Percentiles rank a stretch among this genome's conserved stretches.
Conservation (phyloP, 2,113 vertebrate species). For the Climacteris rufus region DNA sequence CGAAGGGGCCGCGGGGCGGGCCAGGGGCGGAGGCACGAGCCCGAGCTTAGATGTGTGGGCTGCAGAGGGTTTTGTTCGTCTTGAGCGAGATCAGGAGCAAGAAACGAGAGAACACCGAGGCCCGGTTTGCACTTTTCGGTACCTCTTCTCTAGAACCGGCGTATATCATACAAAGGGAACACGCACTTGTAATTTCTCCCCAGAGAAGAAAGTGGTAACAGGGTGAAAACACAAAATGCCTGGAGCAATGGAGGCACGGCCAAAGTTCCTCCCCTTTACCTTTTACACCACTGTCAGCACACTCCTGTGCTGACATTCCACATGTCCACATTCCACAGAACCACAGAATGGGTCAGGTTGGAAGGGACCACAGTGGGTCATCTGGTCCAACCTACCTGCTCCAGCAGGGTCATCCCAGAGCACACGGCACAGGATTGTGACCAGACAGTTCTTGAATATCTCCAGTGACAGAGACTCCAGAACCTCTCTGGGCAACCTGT, state of each 20-base stretch:
- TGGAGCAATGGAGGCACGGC: rapidly evolving
- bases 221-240: neutral
- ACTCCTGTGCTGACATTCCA: too few relatives aligned
- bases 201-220: neutral
- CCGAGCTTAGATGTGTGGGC: rapidly evolving
- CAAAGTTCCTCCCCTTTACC: neutral
- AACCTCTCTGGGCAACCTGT: neutral
- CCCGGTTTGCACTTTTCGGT: neutral
- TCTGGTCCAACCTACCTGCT: neutral
- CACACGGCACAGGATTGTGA: rapidly evolving
- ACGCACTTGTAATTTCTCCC: rapidly evolving
- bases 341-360: neutral
- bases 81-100: too few relatives aligned
- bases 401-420: neutral
- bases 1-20: rapidly evolving
- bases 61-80: rapidly evolving
- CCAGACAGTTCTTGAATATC: rapidly evolving
- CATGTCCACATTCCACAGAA: neutral
- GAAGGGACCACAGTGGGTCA: neutral
- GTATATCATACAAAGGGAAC: rapidly evolving
- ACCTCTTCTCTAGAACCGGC: neutral
- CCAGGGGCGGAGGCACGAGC: rapidly evolving
- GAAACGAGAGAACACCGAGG: too few relatives aligned
- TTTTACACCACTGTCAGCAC: too few relatives aligned
- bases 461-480: neutral